Base-by-base conservation (phyloP, 2,797 vertebrate genomes). In the Melanotaenia trifasciata region DNA sequence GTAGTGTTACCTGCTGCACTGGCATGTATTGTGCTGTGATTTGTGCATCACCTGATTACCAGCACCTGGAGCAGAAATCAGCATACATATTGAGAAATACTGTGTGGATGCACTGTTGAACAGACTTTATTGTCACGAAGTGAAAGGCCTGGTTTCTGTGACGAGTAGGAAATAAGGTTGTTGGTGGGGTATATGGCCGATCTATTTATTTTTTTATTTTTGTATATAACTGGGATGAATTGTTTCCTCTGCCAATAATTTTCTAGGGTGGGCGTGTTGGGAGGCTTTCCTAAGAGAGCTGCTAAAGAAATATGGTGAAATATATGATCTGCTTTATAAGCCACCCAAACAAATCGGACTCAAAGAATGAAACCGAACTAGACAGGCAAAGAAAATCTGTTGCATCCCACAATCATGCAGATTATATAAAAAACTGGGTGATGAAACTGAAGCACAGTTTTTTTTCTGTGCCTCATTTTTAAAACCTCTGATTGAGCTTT, bases 301-400 rank as follows among this genome's bases (percentile, higher is more conserved):
- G 38, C 38, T 40, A 14, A 36, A 36, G 9, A 80, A 78, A 78
- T 66, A 47, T 53, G 10, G 12, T 59, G 59, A 74, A 75, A 76
- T 62, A 76, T 78, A 74, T 66, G 36, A 64, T 66, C 11, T 67
- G 47, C 67, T 85, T 83, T 66, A 65, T 74, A 80, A n/a, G 59
- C 86, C 63, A 71, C 70, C 47, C 65, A 72, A 60, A 63, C 70
- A 78, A 80, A 89, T 77, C 63, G 32, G 83, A 76, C 75, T 75
- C 67, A 77, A 64, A 73, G 60, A 77, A 70, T 36, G 7, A 24
- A 88, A 84, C 38, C 28, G 58, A 85, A 88, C 70, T 72, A 70
- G 68, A 86, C 79, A 88, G 76, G 82, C 64, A 78, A 76, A 84
- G 76, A 80, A 83, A 89, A 76, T 82, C 70, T 67, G 26, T 57